Evolutionary conservation across 1,140 invertebrate species (phyloP), one percentile per base, ranked within the genome.

Genomic region (Nautilus pompilius): DNA sequence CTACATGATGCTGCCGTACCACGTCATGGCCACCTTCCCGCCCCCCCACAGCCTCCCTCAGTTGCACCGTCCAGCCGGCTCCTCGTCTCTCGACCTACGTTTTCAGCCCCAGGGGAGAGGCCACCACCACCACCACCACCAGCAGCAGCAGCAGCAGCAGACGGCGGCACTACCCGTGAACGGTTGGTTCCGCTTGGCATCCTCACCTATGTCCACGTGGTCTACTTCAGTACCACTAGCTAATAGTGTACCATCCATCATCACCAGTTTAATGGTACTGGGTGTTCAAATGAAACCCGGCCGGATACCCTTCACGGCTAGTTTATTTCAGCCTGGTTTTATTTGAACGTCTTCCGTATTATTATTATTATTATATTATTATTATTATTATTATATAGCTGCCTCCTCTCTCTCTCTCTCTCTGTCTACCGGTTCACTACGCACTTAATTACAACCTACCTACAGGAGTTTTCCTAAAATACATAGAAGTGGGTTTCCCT

Each of bases 1-100:
- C 13, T 34, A 63, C 13, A 53, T 60, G 28, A 63, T 59, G 51
- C 57, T 70, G n/a, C 62, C 66, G 13, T 66, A 61, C 10, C 61
- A 66, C 29, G 53, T 67, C 33, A 60, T 67, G 17, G 51, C 65
- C 24, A 49, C 60, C 26, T 6, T 59, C 20, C 24, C 41, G 13
- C 36, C 13, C 36, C n/a, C n/a, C 36, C n/a, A 15, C 36, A 15
- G 36, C 36, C 36, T 41, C 36, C 1, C 13, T n/a, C 1, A 41
- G 13, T 1, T n/a, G 13, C 36, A 28, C 49, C 2, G 6, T 28
- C 5, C 8, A 15, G 22, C 24, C 48, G 8, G 48, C 48, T 49
- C 26, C 13, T 1, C 36, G 13, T 1, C 1, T 41, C 13, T 22
- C 24, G 24, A 53, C 26, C 49, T 1, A 10, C 20, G 26, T 15